phyloP scores from a whole-genome alignment of 2,113 vertebrate genomes.

The Patagioenas fasciata region DNA sequence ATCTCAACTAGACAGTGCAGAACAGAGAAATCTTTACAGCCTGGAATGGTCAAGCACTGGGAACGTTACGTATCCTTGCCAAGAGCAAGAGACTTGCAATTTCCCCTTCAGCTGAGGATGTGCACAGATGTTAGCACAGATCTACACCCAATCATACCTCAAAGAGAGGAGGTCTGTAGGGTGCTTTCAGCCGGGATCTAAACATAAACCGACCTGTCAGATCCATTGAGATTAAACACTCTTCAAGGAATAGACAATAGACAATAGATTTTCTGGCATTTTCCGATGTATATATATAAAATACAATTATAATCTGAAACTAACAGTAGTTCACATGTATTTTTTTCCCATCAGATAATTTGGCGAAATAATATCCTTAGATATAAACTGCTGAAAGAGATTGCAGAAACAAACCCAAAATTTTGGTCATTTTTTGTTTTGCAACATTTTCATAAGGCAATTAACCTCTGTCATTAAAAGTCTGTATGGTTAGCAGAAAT shows the following conservation, averaged over 20 bases:
- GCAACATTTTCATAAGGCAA: not conserved
- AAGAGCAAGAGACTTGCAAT: not conserved
- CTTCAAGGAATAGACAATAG: not conserved
- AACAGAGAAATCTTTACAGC: not conserved
- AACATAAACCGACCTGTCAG: not conserved
- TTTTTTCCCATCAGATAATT: not conserved
- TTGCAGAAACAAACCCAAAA: not conserved
- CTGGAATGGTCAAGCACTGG: not conserved
- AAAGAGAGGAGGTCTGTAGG: not conserved
- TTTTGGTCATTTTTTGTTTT: not conserved
- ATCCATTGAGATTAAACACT: not conserved
- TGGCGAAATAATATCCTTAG: not conserved
- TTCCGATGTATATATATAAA: not conserved
- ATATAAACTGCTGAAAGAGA: not conserved
- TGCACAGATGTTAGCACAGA: not conserved
- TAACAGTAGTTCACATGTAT: not conserved
- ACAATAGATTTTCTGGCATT: not conserved
- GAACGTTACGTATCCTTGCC: not conserved
- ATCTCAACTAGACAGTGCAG: not conserved
- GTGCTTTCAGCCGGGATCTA: not conserved
- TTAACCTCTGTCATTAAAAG: not conserved
- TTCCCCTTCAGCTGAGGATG: not conserved
- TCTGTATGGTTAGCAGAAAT: not conserved
- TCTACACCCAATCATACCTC: not conserved
- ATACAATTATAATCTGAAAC: not conserved